A percentile compares a stretch with the other conserved stretches of the same genome.
phyloP scores from a whole-genome alignment of 2,797 vertebrate genomes.

The Taeniopygia guttata region DNA sequence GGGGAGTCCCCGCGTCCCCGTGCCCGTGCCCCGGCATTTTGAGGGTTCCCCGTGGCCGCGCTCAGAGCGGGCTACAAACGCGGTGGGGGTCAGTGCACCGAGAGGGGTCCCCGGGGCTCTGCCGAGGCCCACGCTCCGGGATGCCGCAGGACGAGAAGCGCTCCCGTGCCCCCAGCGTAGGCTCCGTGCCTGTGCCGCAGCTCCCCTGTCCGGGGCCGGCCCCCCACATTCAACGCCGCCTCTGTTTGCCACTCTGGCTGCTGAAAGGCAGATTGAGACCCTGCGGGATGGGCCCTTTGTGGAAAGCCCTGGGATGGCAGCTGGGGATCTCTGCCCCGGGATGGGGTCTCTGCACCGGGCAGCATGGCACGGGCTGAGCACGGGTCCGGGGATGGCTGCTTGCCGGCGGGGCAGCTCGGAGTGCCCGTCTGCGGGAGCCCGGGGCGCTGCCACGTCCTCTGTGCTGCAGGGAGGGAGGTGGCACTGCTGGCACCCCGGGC shows the following conservation, averaged over 20 bases:
- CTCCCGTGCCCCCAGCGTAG: neutral
- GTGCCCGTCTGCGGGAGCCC: neutral
- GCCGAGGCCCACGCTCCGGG: neutral
- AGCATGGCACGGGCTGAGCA: accelerated
- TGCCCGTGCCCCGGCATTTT: too few relatives aligned
- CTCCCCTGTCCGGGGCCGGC: neutral
- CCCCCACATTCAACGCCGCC: neutral
- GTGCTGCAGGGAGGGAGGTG: neutral
- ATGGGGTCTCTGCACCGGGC: neutral
- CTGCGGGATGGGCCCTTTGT: neutral
- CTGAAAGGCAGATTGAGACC: conserved; percentile 2
- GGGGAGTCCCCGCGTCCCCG: too few relatives aligned
- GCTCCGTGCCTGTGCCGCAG: neutral
- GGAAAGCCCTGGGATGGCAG: neutral
- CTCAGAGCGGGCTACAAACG: too few relatives aligned
- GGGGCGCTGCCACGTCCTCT: neutral
- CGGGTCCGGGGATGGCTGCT: neutral
- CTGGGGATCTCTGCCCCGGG: neutral
- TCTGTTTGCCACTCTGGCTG: neutral
- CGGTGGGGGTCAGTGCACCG: neutral
- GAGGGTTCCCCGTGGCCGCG: neutral
- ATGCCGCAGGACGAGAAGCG: neutral
- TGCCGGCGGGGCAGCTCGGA: accelerated
- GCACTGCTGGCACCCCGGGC: neutral
- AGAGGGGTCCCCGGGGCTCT: neutral